Evolutionary conservation across 2,113 vertebrate species (phyloP).

Genomic region (Callocephalon fimbriatum): DNA sequence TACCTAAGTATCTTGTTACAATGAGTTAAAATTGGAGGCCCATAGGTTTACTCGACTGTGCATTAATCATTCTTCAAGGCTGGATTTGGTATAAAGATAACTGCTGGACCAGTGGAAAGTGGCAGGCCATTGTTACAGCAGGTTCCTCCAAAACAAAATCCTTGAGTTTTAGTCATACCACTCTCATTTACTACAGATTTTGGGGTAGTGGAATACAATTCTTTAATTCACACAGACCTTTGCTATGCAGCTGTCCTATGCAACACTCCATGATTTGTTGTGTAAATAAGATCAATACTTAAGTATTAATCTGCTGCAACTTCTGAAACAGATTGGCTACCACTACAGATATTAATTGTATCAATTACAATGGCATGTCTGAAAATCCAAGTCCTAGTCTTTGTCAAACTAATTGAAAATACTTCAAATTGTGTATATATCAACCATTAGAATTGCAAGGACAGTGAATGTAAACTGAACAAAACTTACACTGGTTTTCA

Average conservation of each 20-base stretch:
- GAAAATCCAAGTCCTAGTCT: not conserved
- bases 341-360: not conserved
- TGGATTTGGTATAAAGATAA: not conserved
- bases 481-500: conserved; percentile 18
- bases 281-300: not conserved
- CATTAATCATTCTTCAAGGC: not conserved
- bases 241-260: not conserved
- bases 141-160: not conserved
- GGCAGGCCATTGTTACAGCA: not conserved
- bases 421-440: not conserved
- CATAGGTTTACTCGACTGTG: not conserved
- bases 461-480: not conserved
- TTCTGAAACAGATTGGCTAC: not conserved
- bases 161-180: not conserved
- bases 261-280: not conserved
- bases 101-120: not conserved
- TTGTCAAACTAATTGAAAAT: not conserved
- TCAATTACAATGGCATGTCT: not conserved
- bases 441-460: not conserved
- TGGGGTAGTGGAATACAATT: not conserved
- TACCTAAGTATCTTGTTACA: not conserved
- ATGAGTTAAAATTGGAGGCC: not conserved
- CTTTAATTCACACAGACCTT: not conserved
- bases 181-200: not conserved
- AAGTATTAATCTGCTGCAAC: not conserved